Evolutionary conservation across 2,113 vertebrate species (phyloP), one percentile per base, ranked within the genome.

Genomic region (Alethe diademata): DNA sequence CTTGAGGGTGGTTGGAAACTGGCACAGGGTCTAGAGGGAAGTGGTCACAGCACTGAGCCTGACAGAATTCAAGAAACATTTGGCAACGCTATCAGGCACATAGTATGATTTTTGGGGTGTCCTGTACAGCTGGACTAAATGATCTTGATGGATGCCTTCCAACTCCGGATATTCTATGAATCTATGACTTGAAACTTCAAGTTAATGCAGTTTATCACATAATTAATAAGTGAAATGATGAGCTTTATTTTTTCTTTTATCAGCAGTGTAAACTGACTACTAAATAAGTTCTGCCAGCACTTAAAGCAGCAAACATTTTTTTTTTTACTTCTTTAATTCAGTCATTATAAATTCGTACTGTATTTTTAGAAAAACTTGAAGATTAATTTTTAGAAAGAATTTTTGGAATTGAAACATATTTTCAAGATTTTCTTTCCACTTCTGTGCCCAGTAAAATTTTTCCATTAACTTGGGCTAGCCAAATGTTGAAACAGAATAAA

Each of bases 1-100:
- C 8, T 38, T 43, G 38, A 29, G 23, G 3, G 1, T 20, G 13
- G 2, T 3, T 74, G n/a, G 6, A 7, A 4, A 18, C 11, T n/a
- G n/a, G 24, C 29, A 47, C n/a, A 40, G 33, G 7, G 9, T 74
- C 11, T 9, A 13, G 24, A 40, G n/a, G 9, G 45, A 40, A n/a
- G 13, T 29, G 11, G 7, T 60, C 19, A 14, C 8, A 15, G 24
- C 13, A 45, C 1, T 19, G 38, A 42, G 11, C 14, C n/a, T 74
- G 19, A 14, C 16, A 53, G 45, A 66, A 11, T 1, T 60, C 38
- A 53, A 35, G 24, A 74, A 45, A 8, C 0, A 0, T 45, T 74
- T 74, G 53, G 28, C 28, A 81, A 45, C 4, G 5, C 6, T 29
- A 23, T 51, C 33, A 53, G 60, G 16, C 15, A 38, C 24, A 20